These are phyloP conservation scores for Scaptomyza reducta DNA, from an alignment of 2,888 invertebrate species.

Conservation along the genomic window DNA sequence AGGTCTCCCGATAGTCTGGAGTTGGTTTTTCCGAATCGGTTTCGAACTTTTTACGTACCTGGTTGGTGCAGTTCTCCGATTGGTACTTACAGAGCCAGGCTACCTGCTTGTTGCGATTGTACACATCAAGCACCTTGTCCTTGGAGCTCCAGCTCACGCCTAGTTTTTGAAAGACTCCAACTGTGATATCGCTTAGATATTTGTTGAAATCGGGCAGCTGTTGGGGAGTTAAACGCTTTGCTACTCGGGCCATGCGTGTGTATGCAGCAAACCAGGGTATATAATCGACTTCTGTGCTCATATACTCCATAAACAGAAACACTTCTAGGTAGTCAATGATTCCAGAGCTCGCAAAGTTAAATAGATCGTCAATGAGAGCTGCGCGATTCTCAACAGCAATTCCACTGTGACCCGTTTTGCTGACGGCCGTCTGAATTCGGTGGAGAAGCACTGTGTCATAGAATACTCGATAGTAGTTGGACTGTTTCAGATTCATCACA, in stretches of 20 bases:
- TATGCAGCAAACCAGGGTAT: conserved; percentile 91
- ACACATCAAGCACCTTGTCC: conserved; percentile 86
- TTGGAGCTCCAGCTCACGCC: conserved; percentile 81
- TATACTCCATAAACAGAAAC: conserved; percentile 88
- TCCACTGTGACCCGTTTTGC: conserved; percentile 46
- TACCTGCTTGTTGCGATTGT: conserved; percentile 86
- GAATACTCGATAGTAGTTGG: conserved; percentile 87
- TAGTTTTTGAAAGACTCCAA: conserved; percentile 84
- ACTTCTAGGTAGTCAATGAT: conserved; percentile 44
- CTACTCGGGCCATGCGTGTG: conserved; percentile 42
- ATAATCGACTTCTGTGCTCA: conserved; percentile 88
- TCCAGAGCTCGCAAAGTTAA: conserved; percentile 87
- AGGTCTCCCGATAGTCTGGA: conserved; percentile 71
- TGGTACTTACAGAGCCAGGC: conserved; percentile 88
- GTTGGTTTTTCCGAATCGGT: conserved; percentile 26
- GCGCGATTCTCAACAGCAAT: conserved; percentile 87
- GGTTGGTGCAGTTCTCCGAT: conserved; percentile 85
- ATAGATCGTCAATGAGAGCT: conserved; percentile 90
- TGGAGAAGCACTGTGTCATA: conserved; percentile 88
- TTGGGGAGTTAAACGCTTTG: conserved; percentile 46
- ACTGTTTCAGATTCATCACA: conserved; percentile 78
- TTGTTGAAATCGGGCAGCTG: conserved; percentile 54
- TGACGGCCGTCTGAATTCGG: conserved; percentile 55
- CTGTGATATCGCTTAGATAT: conserved; percentile 85
- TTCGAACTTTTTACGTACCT: conserved; percentile 74